Evolutionary conservation across 2,113 vertebrate genomes (phyloP), one percentile per base, ranked within the genome.

Genomic region (Empidonax traillii): DNA sequence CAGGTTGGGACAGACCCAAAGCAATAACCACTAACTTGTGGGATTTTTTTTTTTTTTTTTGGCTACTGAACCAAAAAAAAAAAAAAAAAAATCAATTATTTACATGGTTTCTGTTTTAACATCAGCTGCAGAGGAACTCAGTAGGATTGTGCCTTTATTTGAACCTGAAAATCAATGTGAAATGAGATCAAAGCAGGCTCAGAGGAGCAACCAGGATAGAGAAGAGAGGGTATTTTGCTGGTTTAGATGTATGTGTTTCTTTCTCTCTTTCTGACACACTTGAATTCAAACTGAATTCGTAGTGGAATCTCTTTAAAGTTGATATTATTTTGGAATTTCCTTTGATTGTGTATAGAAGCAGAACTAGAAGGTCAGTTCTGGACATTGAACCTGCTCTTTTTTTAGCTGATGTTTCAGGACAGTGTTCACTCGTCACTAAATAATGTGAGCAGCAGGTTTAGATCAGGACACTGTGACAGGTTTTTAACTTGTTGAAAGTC

Each of bases 1-100:
- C 56, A 85, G 76, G 89, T 81, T 95, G 94, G 89, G 84, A 41
- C 61, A 31, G 44, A 75, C 72, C 61, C 89, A 94, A 93, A 94
- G 28, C 63, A 87, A 94, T 84, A 92, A 93, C 65, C 51, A 39
- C 65, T 30, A 56, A 67, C 35, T 77, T 82, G 47, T 43, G 62
- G 61, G 35, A 21, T 41, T 90, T 25, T 25, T 25, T 22, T 61
- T 82, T 51, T 61, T 71, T 17, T 28, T 52, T 71, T 73, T 90
- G 85, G 53, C 51, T 73, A 88, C 78, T 2, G 25, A 87, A 47
- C 9, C 1, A 61, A 86, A 41, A 72, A 51, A 46, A 41, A 61
- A 86, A 41, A 72, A 51, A 46, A 41, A 65, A 62, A 49, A 7
- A 23, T 37, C 11, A 78, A 58, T 94, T 71, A 85, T 74, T 96